Percentiles rank a stretch among this genome's conserved stretches.
Conservation (phyloP, 2,797 vertebrate genomes). For the Pangasius sanitwongsei region DNA sequence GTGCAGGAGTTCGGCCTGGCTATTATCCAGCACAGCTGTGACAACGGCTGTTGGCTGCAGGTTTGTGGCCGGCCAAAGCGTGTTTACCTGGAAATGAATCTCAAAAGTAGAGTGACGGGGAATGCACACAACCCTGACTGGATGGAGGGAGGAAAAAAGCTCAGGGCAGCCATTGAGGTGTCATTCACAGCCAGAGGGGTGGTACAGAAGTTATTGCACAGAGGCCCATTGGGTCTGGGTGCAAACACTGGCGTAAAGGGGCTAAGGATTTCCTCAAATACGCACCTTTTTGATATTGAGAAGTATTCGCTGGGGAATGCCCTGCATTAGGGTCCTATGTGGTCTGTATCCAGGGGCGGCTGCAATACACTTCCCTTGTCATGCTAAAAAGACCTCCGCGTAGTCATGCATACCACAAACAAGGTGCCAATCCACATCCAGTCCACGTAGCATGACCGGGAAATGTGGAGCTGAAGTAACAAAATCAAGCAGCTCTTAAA, state of each 20-base stretch:
- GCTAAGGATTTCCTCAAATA: constrained; percentile 79
- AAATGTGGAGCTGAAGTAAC: constrained; percentile 28
- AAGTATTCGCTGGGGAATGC: constrained; percentile 67
- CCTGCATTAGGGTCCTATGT: constrained; percentile 64
- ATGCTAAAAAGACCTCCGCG: constrained; percentile 75
- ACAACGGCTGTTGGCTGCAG: constrained; percentile 82
- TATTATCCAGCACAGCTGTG: constrained; percentile 86
- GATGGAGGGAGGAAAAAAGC: constrained; percentile 34
- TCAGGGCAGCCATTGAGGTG: constrained; percentile 68
- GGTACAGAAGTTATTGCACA: constrained; percentile 73
- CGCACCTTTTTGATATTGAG: constrained; percentile 75
- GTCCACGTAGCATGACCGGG: constrained; percentile 69
- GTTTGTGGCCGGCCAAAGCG: constrained; percentile 78
- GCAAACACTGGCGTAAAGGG: constrained; percentile 78
- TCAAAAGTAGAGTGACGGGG: constrained; percentile 81
- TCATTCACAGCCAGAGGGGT: constrained; percentile 70
- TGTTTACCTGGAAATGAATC: constrained; percentile 94
- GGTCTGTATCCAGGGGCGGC: constrained; percentile 73
- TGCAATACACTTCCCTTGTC: constrained; percentile 75
- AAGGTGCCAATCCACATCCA: constrained; percentile 74
- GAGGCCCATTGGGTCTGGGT: constrained; percentile 71
- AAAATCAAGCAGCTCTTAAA: constrained; percentile 45
- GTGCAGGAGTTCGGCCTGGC: constrained; percentile 78
- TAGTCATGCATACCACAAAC: constrained; percentile 73
- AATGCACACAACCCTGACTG: constrained; percentile 79